Base-by-base conservation (phyloP, 1,140 invertebrate species). In the Gryon sp. region DNA sequence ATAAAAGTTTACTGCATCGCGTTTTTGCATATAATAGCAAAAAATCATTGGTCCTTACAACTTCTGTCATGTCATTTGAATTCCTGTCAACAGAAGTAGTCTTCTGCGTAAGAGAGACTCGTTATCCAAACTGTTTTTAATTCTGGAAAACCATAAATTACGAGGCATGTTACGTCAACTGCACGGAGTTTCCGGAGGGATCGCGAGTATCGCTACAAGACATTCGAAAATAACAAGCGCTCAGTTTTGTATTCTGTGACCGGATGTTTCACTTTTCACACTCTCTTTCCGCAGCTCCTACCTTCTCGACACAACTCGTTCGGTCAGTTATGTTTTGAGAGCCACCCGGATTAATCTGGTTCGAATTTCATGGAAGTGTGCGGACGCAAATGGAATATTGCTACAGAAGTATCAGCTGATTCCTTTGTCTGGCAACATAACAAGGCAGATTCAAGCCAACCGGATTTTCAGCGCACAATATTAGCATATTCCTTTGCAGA, bases 401-500 rank as follows among this genome's bases (percentile, higher is more conserved):
- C 53, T 20, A 45, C 18, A 66, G 28, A 12, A 52, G 20, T 26
- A 45, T 63, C 57, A 63, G 59, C 32, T 52, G 48, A 76, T 69
- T 55, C 50, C 57, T 76, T 76, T 69, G 73, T 76, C 34, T 53
- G 48, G 9, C 28, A 9, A 8, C 24, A 24, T 52, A 32, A 19
- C 26, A 15, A 30, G 22, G 16, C 14, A 36, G 19, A 53, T 53
- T 68, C 68, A 38, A 65, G 55, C 52, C 41, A 45, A 52, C 41
- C 59, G 60, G 53, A 73, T 78, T 82, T 81, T 78, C 78, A 75
- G 57, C 1, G 24, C 36, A 12, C 36, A 12, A 41, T 66, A 83
- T 83, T 83, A 83, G 73, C 80, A 82, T 83, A 83, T 78, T 78
- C 78, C 45, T 63, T 43, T 68, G 76, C 73, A 68, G 48, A 65